Base-by-base conservation (phyloP, 2,888 invertebrate species). In the Chaetogeoica ovagalla region DNA sequence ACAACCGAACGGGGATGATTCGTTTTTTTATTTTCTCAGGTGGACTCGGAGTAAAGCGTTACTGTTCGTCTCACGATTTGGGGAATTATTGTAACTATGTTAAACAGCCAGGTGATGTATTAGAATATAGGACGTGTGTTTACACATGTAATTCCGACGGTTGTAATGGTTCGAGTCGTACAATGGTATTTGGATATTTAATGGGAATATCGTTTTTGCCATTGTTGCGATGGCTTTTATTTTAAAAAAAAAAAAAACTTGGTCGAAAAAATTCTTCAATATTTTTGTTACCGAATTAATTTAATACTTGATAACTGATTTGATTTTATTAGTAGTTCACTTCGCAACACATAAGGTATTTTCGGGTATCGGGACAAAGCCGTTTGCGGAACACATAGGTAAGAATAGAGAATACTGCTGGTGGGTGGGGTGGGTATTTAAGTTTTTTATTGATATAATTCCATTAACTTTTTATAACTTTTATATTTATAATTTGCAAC, bases 11-110 rank as follows among this genome's bases (percentile, higher is more conserved):
- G 21, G 17, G 57, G 48, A 72, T 11, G 62, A 37, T 69, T 73
- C n/a, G n/a, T 81, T 72, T 72, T 77, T 30, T 30, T 2, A 75
- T 72, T 75, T 55, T 81, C 83, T 88, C 82, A 95, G 95, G 94
- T 87, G 94, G 95, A 37, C 92, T 96, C 83, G 95, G 95, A 68
- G 94, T 96, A 57, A 93, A 93, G 84, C 89, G 96, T 83, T 95
- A 91, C 85, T 96, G 96, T 86, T 95, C 96, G 2, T 91, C 95
- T 0, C 87, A 93, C 84, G 92, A 96, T 86, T 87, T 95, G 85
- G 96, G 96, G 21, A 95, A 94, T 86, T 95, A 94, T 84, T 96
- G 96, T 86, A 92, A 95, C 85, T 95, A 94, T 86, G 94, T 95
- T 0, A 88, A 90, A 82, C 93, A 95, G 83, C 92, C 92, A 11